Base-by-base conservation (phyloP, 2,113 vertebrate genomes). In the Tautogolabrus adspersus region DNA sequence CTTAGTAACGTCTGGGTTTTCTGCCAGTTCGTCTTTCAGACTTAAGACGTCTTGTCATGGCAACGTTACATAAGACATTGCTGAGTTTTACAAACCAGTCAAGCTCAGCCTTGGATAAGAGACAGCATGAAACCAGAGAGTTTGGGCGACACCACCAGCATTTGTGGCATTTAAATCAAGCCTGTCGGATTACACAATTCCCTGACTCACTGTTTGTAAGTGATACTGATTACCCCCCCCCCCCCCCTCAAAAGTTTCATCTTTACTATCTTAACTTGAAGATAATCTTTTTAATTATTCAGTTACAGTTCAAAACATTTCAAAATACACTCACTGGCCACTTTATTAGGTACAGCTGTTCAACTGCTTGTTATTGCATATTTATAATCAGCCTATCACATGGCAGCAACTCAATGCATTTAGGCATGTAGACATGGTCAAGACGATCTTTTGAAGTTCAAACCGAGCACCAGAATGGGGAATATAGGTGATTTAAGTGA, bases 1-100 rank as follows among this genome's bases (percentile, higher is more conserved):
- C 82, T 63, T 23, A 62, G 84, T 72, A 51, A 89, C 76, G 19
- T 54, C 16, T 52, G 8, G 30, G 46, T n/a, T 23, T 34, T n/a
- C 9, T 44, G 54, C 62, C n/a, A 54, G 61, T 70, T 62, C 5
- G 15, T 70, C 18, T 52, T 47, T 47, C 2, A 74, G 46, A 46
- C 18, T 64, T 44, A 1, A 54, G 56, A 74, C 38, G 12, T 37
- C 55, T 56, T 3, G 54, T 66, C 66, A 67, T 65, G 71, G 84
- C 23, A 79, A 79, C 72, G 10, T 21, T 51, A 47, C 5, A 49
- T 21, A 46, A 65, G 74, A 46, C 42, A 40, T 5, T 21, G 30
- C 57, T 12, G 44, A 30, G 65, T 23, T 22, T 55, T 54, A 19
- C 1, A 22, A 44, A 54, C 16, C 63, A 21, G 55, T n/a, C 65